A percentile compares a stretch with the other conserved stretches of the same genome.
Conservation (phyloP, 2,888 invertebrate genomes). For the Sarcophaga variegata region DNA sequence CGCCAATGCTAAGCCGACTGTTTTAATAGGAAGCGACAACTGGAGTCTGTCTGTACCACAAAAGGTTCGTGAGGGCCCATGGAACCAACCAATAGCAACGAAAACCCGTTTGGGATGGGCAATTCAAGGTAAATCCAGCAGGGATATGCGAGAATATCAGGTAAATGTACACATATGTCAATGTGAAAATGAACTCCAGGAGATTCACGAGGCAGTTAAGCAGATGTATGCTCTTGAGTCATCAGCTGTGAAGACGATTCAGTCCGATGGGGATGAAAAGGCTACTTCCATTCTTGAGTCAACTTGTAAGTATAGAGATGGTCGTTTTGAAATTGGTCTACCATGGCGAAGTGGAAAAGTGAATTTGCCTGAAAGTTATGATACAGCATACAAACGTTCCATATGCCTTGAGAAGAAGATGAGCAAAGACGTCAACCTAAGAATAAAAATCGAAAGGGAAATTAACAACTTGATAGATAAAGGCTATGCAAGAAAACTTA, state of each 20-base stretch:
- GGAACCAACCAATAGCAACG: constrained; percentile 52
- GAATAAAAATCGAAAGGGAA: constrained; percentile 4
- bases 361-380: constrained; percentile 39
- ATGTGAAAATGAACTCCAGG: constrained; percentile 16
- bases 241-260: not conserved
- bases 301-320: constrained; percentile 23
- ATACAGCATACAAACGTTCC: constrained; percentile 14
- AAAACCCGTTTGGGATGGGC: constrained; percentile 52
- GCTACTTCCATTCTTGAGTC: constrained; percentile 39
- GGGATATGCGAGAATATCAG: not conserved
- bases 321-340: constrained; percentile 11
- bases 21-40: constrained; percentile 45
- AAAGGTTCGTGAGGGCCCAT: constrained; percentile 47
- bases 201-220: constrained; percentile 30
- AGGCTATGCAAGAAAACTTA: constrained; percentile 35
- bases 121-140: constrained; percentile 6
- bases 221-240: constrained; percentile 17
- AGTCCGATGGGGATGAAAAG: constrained; percentile 2
- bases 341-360: constrained; percentile 43
- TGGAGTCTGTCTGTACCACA: constrained; percentile 52
- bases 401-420: constrained; percentile 28
- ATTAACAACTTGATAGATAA: constrained; percentile 10
- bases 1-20: constrained; percentile 42
- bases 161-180: constrained; percentile 48
- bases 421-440: not conserved